phyloP scores from a whole-genome alignment of 2,888 invertebrate genomes.

The Penaeus monodon region DNA sequence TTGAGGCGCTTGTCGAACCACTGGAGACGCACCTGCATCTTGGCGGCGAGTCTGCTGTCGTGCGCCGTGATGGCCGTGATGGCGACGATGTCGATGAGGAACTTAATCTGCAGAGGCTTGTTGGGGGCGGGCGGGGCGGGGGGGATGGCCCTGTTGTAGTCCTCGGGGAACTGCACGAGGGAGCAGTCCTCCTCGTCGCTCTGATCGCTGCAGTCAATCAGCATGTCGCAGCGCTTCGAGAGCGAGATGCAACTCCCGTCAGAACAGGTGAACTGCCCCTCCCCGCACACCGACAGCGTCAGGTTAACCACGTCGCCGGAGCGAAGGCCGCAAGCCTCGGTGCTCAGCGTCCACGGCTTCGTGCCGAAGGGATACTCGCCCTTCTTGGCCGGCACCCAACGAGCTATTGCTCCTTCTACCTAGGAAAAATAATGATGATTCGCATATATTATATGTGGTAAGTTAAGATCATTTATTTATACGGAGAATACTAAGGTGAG shows the following conservation, averaged over 20 bases:
- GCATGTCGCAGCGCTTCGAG: conserved; percentile 43
- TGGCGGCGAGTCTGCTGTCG: conserved; percentile 22
- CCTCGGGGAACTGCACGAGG: conserved; percentile 39
- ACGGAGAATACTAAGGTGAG: too few relatives aligned
- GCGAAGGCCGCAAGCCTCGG: conserved; percentile 39
- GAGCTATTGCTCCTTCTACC: conserved; percentile 23
- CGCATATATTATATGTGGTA: not conserved
- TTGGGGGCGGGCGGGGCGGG: conserved; percentile 30
- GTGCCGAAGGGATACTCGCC: conserved; percentile 61
- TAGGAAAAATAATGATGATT: not conserved
- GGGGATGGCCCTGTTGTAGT: conserved; percentile 39
- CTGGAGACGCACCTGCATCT: conserved; percentile 18
- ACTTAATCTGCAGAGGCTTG: conserved; percentile 28
- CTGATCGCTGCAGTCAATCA: conserved; percentile 53
- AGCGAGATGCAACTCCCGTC: conserved; percentile 59
- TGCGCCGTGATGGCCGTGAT: conserved; percentile 46
- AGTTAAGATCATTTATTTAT: not conserved
- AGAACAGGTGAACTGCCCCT: conserved; percentile 51
- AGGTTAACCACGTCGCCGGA: conserved; percentile 43
- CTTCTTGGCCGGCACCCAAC: conserved; percentile 33
- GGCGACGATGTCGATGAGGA: conserved; percentile 32
- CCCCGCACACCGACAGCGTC: conserved; percentile 52
- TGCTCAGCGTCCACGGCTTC: conserved; percentile 43
- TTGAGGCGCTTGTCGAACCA: conserved; percentile 39
- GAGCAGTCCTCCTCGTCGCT: conserved; percentile 57